Evolutionary conservation across 2,797 vertebrate genomes (phyloP).

Genomic region (Melanogrammus aeglefinus): DNA sequence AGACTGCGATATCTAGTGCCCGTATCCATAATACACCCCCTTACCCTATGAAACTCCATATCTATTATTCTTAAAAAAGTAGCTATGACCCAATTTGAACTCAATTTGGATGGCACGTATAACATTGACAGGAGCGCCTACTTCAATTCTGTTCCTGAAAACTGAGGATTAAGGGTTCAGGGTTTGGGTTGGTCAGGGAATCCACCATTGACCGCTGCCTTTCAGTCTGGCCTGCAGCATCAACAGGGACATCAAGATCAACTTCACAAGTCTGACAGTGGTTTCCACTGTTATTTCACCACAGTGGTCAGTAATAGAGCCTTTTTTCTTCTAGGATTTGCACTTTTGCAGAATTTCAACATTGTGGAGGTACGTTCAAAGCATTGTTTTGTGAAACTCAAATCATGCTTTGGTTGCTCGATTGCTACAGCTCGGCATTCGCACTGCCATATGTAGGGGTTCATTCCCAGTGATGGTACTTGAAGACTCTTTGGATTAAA

Average conservation of each 20-base stretch:
- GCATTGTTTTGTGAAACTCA: not conserved
- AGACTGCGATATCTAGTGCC: conserved; percentile 25
- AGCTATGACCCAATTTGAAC: conserved; percentile 39
- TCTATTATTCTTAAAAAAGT: conserved; percentile 51
- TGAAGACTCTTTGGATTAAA: not conserved
- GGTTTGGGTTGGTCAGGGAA: conserved; percentile 48
- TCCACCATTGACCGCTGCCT: conserved; percentile 52
- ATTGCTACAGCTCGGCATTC: not conserved
- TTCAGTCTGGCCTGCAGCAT: conserved; percentile 50
- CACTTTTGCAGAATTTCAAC: conserved; percentile 24
- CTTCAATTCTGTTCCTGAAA: conserved; percentile 45
- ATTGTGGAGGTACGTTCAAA: conserved; percentile 12
- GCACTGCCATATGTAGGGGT: not conserved
- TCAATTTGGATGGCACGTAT: conserved; percentile 48
- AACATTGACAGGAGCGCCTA: conserved; percentile 52
- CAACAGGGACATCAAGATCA: conserved; percentile 47
- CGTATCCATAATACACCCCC: conserved; percentile 26
- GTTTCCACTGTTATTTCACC: conserved; percentile 44
- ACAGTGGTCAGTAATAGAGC: conserved; percentile 50
- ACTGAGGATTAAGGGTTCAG: conserved; percentile 42
- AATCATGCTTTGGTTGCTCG: not conserved
- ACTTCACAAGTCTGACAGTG: conserved; percentile 55
- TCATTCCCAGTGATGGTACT: not conserved
- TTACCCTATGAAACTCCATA: conserved; percentile 42
- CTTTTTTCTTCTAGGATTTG: conserved; percentile 33